phyloP scores from a whole-genome alignment of 2,113 vertebrate species.

The Thunnus thynnus region DNA sequence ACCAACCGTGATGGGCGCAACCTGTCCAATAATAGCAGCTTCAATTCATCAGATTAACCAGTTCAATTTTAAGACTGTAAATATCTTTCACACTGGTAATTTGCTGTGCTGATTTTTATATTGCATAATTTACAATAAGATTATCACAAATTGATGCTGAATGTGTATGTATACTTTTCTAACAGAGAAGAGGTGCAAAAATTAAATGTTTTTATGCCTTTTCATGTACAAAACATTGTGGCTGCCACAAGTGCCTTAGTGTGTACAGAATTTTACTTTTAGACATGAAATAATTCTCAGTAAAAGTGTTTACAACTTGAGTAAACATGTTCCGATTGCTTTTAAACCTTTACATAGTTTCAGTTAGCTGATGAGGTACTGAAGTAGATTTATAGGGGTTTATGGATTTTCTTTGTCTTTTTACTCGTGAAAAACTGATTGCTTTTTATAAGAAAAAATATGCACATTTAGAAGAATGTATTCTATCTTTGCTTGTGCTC shows the following conservation, averaged over 20 bases:
- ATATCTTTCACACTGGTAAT: constrained; percentile 49
- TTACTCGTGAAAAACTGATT: constrained; percentile 24
- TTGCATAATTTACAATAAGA: neutral
- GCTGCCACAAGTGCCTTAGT: constrained; percentile 82
- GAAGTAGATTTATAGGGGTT: constrained; percentile 20
- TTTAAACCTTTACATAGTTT: constrained; percentile 27
- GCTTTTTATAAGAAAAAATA: constrained; percentile 29
- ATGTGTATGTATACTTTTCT: constrained; percentile 37
- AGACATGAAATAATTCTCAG: constrained; percentile 7
- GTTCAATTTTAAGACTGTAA: constrained; percentile 50
- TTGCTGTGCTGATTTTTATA: constrained; percentile 38
- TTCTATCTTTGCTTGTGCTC: constrained; percentile 18
- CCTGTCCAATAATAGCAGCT: neutral
- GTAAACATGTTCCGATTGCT: neutral
- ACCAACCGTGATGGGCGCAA: neutral
- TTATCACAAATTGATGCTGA: constrained; percentile 8
- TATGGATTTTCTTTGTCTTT: constrained; percentile 10
- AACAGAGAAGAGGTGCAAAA: constrained; percentile 9
- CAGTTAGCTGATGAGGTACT: neutral
- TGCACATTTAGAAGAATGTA: constrained; percentile 29
- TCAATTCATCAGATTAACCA: neutral
- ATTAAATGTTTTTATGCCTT: constrained; percentile 24
- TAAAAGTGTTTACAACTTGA: neutral
- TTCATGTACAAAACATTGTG: constrained; percentile 65
- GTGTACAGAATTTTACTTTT: constrained; percentile 67